Evolutionary conservation across 92 coral and sea anemone species (phyloP).

Genomic region (Bergia puertoricense): DNA sequence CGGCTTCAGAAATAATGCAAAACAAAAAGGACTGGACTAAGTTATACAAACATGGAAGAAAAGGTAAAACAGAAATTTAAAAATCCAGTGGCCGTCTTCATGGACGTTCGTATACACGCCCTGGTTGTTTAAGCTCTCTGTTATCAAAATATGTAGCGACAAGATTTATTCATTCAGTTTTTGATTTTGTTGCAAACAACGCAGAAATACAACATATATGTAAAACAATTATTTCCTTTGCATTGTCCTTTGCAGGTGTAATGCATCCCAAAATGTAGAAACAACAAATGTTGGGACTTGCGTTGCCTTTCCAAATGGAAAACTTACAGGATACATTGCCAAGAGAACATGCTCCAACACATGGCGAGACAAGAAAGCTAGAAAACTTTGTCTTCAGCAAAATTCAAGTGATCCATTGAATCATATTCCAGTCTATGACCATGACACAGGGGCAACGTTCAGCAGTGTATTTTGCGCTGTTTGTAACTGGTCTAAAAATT

Average conservation of each 20-base stretch:
- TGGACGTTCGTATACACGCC: too few species aligned
- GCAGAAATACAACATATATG: too few species aligned
- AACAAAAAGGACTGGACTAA: too few species aligned
- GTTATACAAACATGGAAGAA: too few species aligned
- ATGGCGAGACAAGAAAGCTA: background rate
- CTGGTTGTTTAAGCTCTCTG: too few species aligned
- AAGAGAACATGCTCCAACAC: background rate
- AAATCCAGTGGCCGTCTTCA: too few species aligned
- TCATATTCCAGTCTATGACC: conserved; percentile 10
- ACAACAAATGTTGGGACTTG: background rate
- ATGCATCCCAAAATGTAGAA: background rate
- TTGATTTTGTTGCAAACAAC: too few species aligned
- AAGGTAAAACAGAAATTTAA: too few species aligned
- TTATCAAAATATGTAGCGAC: too few species aligned
- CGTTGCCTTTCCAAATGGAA: background rate
- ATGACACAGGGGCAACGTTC: background rate
- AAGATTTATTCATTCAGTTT: too few species aligned
- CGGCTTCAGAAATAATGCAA: too few species aligned
- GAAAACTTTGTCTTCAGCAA: background rate
- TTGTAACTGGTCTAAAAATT: conserved; percentile 12
- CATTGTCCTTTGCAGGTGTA: background rate
- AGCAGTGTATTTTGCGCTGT: conserved; percentile 25
- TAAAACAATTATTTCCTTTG: background rate
- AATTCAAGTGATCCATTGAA: background rate
- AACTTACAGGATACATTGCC: background rate